Evolutionary conservation across 2,113 vertebrate genomes (phyloP).

Genomic region (Peromyscus californicus): DNA sequence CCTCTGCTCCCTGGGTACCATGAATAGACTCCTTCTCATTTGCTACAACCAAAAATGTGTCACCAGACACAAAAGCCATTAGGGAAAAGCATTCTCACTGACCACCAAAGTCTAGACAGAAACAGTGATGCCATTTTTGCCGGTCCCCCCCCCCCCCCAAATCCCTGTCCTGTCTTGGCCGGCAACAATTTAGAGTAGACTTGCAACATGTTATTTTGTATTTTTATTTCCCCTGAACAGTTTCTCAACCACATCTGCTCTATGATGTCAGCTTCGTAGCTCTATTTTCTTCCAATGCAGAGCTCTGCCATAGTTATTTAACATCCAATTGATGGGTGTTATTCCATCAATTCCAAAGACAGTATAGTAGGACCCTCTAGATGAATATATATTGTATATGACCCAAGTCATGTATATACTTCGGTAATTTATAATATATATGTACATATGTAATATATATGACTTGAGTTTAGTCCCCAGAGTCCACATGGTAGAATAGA

Average conservation of each 20-base stretch:
- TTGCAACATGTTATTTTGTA: neutral
- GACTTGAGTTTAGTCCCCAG: neutral
- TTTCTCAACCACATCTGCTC: neutral
- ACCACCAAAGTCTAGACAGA: neutral
- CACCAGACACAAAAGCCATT: neutral
- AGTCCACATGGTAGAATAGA: neutral
- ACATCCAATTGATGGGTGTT: neutral
- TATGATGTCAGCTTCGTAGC: neutral
- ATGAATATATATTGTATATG: neutral
- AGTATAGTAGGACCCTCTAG: neutral
- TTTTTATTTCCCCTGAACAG: slow-evolving; percentile 11
- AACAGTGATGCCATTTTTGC: neutral
- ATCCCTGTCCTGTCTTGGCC: too few relatives aligned
- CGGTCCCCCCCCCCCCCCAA: neutral
- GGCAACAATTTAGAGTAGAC: neutral
- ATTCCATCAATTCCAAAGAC: neutral
- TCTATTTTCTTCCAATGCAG: neutral
- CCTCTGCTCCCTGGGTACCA: neutral
- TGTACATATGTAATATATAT: neutral
- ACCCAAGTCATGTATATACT: too few relatives aligned
- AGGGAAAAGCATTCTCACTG: neutral
- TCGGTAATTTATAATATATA: too few relatives aligned
- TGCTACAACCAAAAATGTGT: neutral
- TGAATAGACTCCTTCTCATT: neutral
- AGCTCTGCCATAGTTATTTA: neutral